phyloP scores from a whole-genome alignment of 2,888 invertebrate genomes.

The Molanna angustata region DNA sequence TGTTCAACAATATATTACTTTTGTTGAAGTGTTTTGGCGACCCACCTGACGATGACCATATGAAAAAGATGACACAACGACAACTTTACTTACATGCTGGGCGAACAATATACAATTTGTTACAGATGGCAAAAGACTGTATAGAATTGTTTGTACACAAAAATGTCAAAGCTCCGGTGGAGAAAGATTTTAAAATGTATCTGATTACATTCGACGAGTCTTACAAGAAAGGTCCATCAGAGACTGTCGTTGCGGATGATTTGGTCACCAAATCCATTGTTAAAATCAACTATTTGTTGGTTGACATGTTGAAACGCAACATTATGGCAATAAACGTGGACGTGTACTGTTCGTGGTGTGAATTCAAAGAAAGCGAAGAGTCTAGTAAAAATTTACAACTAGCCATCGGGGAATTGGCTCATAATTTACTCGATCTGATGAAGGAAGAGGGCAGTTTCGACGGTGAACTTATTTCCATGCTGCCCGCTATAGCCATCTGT shows the following conservation, averaged over 20 bases:
- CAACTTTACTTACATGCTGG: slow-evolving; percentile 20
- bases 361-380: slow-evolving; percentile 13
- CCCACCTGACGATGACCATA: slow-evolving; percentile 21
- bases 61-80: slow-evolving; percentile 10
- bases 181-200: slow-evolving; percentile 19
- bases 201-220: slow-evolving; percentile 14
- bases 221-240: slow-evolving; percentile 1
- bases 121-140: slow-evolving; percentile 19
- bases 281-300: slow-evolving; percentile 21
- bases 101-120: slow-evolving; percentile 9
- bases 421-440: slow-evolving; percentile 20
- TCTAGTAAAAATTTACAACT: slow-evolving; percentile 18
- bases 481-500: slow-evolving; percentile 18
- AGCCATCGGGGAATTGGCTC: slow-evolving; percentile 24
- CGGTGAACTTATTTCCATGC: slow-evolving; percentile 19
- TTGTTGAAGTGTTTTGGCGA: slow-evolving; percentile 23
- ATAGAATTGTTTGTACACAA: slow-evolving; percentile 20
- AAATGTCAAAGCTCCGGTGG: not conserved
- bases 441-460: slow-evolving; percentile 16
- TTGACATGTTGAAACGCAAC: slow-evolving; percentile 8
- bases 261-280: slow-evolving; percentile 11
- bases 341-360: slow-evolving; percentile 24
- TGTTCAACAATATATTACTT: slow-evolving; percentile 14
- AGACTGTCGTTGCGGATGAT: slow-evolving; percentile 15
- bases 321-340: slow-evolving; percentile 22